Base-by-base conservation (phyloP, 1,140 invertebrate species). In the Nixonia krombeini region DNA sequence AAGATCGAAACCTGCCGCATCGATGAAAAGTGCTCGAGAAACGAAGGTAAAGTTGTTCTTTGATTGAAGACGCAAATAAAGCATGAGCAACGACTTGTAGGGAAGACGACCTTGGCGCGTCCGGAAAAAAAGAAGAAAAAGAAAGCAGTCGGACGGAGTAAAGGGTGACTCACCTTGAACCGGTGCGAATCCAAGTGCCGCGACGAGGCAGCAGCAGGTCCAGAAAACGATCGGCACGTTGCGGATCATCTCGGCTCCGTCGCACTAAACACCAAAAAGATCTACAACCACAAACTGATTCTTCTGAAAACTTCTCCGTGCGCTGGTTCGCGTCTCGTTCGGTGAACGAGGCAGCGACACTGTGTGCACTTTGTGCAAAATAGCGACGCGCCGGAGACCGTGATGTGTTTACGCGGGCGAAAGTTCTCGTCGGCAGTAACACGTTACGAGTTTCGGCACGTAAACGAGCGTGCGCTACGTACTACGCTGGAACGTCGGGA, bases 131-230 rank as follows among this genome's bases (percentile, higher is more conserved):
- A 41, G 9, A n/a, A n/a, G 35, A n/a, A 25, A 9, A 25, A 6
- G 26, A 25, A 8, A 4, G n/a, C n/a, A n/a, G n/a, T n/a, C n/a
- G n/a, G n/a, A n/a, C n/a, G n/a, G n/a, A n/a, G 25, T 16, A 6
- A 45, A 45, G 13, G 1, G 10, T 47, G 12, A 33, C 53, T 17
- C 35, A 70, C 71, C 71, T 73, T 73, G 58, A 49, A 70, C 38
- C 31, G 62, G 63, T 38, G 66, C 44, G 40, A 50, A 64, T 35
- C 51, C 59, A n/a, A 73, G 15, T n/a, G 69, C 8, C 28, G 56
- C 52, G 35, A 72, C 21, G 56, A 53, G 53, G 21, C 44, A 46
- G 56, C 21, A 69, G 44, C 16, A 45, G 38, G 15, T 53, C 49
- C 45, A 63, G 21, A 3, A 13, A 35, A n/a, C 18, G 21, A 9